Evolutionary conservation across 2,797 vertebrate genomes (phyloP).

Genomic region (Todus mexicanus): DNA sequence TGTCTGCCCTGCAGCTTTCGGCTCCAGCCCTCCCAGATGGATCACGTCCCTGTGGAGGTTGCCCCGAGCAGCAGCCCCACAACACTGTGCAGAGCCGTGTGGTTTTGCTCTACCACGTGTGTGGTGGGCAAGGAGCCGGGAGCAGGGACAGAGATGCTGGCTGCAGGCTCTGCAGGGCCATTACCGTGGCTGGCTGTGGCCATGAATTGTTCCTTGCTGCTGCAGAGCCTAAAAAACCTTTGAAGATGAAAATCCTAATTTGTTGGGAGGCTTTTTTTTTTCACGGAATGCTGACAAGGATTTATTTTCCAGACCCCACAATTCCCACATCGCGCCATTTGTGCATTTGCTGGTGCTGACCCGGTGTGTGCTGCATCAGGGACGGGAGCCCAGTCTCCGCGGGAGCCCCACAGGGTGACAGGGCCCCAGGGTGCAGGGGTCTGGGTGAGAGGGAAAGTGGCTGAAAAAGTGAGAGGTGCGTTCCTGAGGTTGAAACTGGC

Average conservation of each 20-base stretch:
- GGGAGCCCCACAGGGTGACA: not conserved
- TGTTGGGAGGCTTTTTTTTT: not conserved
- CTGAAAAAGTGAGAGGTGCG: not conserved
- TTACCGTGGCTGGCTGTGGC: fast-evolving
- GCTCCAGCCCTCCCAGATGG: not conserved
- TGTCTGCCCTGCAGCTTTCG: fast-evolving
- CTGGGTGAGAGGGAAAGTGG: not conserved
- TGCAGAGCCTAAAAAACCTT: not conserved
- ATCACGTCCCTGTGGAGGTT: not conserved
- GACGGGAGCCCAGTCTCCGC: fast-evolving
- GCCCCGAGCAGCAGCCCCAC: not conserved
- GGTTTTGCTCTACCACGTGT: not conserved
- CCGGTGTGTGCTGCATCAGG: fast-evolving
- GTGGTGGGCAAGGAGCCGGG: not conserved
- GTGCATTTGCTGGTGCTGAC: fast-evolving
- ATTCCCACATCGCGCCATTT: not conserved
- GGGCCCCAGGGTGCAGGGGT: not conserved
- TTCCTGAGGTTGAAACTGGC: not conserved
- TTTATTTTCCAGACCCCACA: not conserved
- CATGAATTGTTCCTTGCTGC: not conserved
- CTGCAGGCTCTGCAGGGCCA: not conserved
- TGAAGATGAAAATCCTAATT: not conserved
- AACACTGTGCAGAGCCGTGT: fast-evolving
- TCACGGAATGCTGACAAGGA: not conserved
- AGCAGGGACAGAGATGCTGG: not conserved